Evolutionary conservation across 2,888 invertebrate species (phyloP).

Genomic region (Drosophila lutescens): DNA sequence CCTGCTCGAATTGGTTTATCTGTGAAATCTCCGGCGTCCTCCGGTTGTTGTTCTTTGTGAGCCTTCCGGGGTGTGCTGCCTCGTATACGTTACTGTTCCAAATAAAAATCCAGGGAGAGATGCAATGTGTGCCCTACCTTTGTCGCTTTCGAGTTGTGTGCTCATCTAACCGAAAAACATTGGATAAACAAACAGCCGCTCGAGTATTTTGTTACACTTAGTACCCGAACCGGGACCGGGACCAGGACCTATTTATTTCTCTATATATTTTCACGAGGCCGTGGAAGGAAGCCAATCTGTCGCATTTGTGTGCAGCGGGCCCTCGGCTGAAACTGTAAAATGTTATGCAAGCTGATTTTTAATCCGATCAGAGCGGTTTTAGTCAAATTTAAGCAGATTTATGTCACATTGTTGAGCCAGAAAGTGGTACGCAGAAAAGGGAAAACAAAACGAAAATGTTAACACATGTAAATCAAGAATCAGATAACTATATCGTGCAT

Average conservation of each 20-base stretch:
- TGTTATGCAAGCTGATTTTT: slow-evolving; percentile 79
- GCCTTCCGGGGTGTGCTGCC: slow-evolving; percentile 53
- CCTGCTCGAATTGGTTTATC: slow-evolving; percentile 84
- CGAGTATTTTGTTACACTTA: slow-evolving; percentile 72
- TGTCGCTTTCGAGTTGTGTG: slow-evolving; percentile 67
- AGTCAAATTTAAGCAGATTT: slow-evolving; percentile 85
- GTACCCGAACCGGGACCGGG: slow-evolving; percentile 24
- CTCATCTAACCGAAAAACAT: slow-evolving; percentile 83
- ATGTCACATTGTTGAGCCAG: slow-evolving; percentile 76
- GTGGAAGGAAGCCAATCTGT: slow-evolving; percentile 67
- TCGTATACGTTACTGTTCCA: slow-evolving; percentile 59
- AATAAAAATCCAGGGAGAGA: slow-evolving; percentile 6
- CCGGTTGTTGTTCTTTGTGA: slow-evolving; percentile 56
- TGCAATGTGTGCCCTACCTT: slow-evolving; percentile 50
- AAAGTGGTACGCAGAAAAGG: slow-evolving; percentile 52
- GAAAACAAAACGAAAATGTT: slow-evolving; percentile 59
- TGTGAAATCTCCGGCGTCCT: slow-evolving; percentile 79
- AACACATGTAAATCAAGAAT: slow-evolving; percentile 78
- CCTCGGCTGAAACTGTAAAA: slow-evolving; percentile 65
- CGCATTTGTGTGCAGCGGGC: slow-evolving; percentile 68
- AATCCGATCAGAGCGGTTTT: slow-evolving; percentile 84
- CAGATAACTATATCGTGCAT: slow-evolving; percentile 47
- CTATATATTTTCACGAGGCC: slow-evolving; percentile 8
- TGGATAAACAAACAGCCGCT: slow-evolving; percentile 83
- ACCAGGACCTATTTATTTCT: slow-evolving; percentile 38